Evolutionary conservation across 2,797 vertebrate genomes (phyloP), one percentile per base, ranked within the genome.

Genomic region (Pangasius larnaudii): DNA sequence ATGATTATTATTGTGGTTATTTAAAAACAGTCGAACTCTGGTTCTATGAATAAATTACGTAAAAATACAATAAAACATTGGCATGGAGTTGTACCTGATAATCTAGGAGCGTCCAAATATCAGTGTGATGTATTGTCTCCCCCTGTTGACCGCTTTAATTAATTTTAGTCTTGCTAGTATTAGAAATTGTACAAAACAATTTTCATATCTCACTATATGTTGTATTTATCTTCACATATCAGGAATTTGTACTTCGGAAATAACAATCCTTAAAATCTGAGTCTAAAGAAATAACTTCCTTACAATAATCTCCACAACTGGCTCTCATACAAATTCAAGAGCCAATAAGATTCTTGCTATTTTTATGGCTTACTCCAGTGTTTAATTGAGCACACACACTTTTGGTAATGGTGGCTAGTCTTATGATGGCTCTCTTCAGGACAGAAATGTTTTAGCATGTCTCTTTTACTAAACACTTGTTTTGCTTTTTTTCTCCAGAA

Each of bases 91-190:
- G 27, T 18, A 51, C 13, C 51, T 75, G 46, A 27, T 77, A 3
- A 53, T 53, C 19, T 56, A 33, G 24, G 5, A 51, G 9, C 8
- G 0, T 80, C 18, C 30, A 36, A 58, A 36, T 22, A 80, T 80
- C 42, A 8, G 42, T 46, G 46, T 88, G 82, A 72, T 65, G 2
- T 36, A 36, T 33, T 88, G 83, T 71, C 63, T 77, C 91, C 91
- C 85, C 84, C 91, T 89, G 69, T 80, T 58, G 91, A 86, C 36
- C 8, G 2, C 6, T 72, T 9, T 80, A 24, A 77, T 27, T 51
- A 14, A 14, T 75, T 24, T 27, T 49, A 75, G 18, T 7, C 24
- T 49, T 49, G 24, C 30, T 69, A 69, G 14, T 75, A 24, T 27
- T 13, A 27, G 71, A 39, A 71, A 72, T 72, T 24, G 19, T 11